Conservation (phyloP, 2,797 vertebrate species). For the Pantherophis alleghaniensis region DNA sequence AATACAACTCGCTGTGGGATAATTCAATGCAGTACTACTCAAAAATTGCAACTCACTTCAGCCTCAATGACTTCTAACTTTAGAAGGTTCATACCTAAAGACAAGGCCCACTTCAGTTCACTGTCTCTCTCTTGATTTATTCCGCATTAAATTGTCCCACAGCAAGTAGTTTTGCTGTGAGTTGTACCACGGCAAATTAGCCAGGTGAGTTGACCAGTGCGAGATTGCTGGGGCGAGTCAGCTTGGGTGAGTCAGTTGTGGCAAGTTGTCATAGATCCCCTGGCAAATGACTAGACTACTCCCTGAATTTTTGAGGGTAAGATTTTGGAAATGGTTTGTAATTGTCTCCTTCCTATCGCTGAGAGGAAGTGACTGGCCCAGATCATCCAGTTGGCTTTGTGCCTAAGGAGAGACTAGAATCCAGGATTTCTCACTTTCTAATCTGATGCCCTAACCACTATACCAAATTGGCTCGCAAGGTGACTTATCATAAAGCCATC, state of each 20-base stretch:
- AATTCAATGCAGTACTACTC: background rate
- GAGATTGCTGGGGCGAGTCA: background rate
- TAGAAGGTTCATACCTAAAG: background rate
- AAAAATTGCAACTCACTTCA: background rate
- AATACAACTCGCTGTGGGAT: background rate
- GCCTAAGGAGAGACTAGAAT: background rate
- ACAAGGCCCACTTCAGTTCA: background rate
- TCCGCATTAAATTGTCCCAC: background rate
- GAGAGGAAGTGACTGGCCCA: background rate
- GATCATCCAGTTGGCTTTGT: background rate
- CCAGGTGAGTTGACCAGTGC: background rate
- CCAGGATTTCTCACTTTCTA: background rate
- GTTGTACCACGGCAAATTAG: rapidly evolving
- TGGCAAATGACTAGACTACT: background rate
- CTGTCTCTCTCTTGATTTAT: background rate
- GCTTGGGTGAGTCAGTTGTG: background rate
- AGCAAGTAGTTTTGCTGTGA: background rate
- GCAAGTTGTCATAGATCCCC: background rate
- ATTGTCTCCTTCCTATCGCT: background rate
- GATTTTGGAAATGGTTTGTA: background rate
- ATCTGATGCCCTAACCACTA: background rate
- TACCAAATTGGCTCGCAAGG: background rate
- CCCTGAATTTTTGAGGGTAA: background rate
- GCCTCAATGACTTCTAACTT: background rate
- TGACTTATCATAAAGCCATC: background rate